A percentile compares a stretch with the other conserved stretches of the same genome.
phyloP scores from a whole-genome alignment of 2,797 vertebrate species.

The Corythornis leucogaster region DNA sequence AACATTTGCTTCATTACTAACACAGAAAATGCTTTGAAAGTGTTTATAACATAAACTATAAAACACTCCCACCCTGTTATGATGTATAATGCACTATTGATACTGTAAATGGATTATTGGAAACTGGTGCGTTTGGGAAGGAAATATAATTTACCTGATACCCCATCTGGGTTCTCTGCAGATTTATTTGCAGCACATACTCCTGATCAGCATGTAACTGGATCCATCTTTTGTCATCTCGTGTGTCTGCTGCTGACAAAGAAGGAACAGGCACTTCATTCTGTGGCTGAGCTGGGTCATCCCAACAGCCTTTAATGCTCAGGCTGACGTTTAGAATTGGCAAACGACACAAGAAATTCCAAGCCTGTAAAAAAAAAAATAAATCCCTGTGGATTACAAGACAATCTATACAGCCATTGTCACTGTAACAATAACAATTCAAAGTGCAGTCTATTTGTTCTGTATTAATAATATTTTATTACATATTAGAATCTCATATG shows the following conservation, averaged over 20 bases:
- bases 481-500: not conserved
- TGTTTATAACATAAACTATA: not conserved
- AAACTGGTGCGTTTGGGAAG: slow-evolving; percentile 46
- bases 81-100: not conserved
- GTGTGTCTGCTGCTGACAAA: slow-evolving; percentile 65
- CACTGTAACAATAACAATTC: slow-evolving; percentile 1
- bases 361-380: slow-evolving; percentile 79
- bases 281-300: slow-evolving; percentile 78
- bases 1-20: not conserved
- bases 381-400: slow-evolving; percentile 6
- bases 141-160: slow-evolving; percentile 84
- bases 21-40: slow-evolving; percentile 37
- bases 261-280: slow-evolving; percentile 81
- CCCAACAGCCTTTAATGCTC: slow-evolving; percentile 92
- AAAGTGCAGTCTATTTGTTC: not conserved
- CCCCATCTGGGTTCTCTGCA: slow-evolving; percentile 85
- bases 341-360: slow-evolving; percentile 90
- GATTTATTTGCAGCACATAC: slow-evolving; percentile 92
- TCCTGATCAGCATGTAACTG: slow-evolving; percentile 92
- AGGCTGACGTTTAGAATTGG: slow-evolving; percentile 88
- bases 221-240: slow-evolving; percentile 88
- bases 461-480: not conserved
- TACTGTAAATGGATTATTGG: not conserved
- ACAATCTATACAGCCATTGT: not conserved
- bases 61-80: not conserved